Evolutionary conservation across 2,113 vertebrate species (phyloP), one percentile per base, ranked within the genome.

Genomic region (Antechinus stuartii): DNA sequence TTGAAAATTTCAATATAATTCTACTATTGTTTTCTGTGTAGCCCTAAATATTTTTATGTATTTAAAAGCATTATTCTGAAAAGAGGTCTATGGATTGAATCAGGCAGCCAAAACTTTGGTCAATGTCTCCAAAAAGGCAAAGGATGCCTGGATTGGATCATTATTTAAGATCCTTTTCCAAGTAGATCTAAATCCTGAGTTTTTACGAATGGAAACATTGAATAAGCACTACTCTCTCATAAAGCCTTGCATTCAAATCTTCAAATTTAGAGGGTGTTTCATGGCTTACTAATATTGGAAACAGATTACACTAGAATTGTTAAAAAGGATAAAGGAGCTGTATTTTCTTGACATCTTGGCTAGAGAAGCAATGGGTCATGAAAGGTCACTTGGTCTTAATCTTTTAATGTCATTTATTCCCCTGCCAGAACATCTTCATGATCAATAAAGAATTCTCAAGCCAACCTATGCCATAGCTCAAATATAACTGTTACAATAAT

Each of bases 381-480:
- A 2, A 93, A 91, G 27, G 76, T 56, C 22, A 84, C 92, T 91
- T 89, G 50, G 46, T 23, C 35, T 90, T 93, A 91, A 89, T 96
- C 14, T 1, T 94, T 52, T 49, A 95, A 2, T 92, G 26, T 46
- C 56, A 61, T 96, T 53, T 93, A 84, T 76, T 91, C 49, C 68
- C 26, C 22, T 95, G 96, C 30, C 52, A 91, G 23, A 89, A 76
- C 26, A 93, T 93, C 91, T 95, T 61, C 89, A 5, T 35, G 90
- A 96, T 94, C 92, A 94, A 93, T 57, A 94, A 96, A 49, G 10
- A 42, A 54, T 90, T 96, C 54, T 76, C 92, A 89, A n/a, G 8
- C 42, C 11, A 96, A 89, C 23, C 68, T 50, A 94, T 93, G 61
- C 84, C 0, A 91, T 91, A 91, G 24, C 25, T 92, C 2, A 94